Percentiles rank a stretch among this genome's conserved stretches.
These are phyloP conservation scores for Enteromius argenteus DNA, from an alignment of 2,797 vertebrate species.

Conservation along the genomic window DNA sequence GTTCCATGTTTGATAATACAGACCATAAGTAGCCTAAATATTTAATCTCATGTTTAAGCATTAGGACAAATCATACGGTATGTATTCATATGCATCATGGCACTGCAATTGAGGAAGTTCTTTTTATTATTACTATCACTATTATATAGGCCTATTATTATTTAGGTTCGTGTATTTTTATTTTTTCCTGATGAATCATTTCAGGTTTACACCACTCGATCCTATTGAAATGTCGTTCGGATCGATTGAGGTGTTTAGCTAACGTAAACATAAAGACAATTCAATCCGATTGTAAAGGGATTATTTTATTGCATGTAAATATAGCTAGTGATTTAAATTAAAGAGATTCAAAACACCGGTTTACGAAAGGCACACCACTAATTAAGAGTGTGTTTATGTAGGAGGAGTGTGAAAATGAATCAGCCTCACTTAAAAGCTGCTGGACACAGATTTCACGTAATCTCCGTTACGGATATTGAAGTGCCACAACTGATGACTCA, in stretches of 20 bases:
- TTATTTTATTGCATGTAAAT: neutral
- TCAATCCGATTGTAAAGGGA: neutral
- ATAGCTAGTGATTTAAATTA: neutral
- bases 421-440: conserved; percentile 9
- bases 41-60: no score
- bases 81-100: no score
- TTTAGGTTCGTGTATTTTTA: neutral
- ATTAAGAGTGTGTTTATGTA: conserved; percentile 8
- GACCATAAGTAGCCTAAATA: neutral
- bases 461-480: conserved; percentile 20
- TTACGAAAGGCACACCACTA: neutral
- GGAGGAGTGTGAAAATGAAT: conserved; percentile 33
- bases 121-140: no score
- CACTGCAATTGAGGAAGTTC: no score
- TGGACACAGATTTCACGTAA: conserved; percentile 24
- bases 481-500: conserved; percentile 47
- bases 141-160: neutral
- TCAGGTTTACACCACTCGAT: neutral
- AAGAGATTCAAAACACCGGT: neutral
- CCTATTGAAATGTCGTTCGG: neutral
- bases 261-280: neutral
- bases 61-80: neutral
- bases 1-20: neutral
- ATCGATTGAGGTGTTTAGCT: neutral
- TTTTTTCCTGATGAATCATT: neutral